phyloP scores from a whole-genome alignment of 2,888 invertebrate genomes.

The Vannuccia rotundouncinata region DNA sequence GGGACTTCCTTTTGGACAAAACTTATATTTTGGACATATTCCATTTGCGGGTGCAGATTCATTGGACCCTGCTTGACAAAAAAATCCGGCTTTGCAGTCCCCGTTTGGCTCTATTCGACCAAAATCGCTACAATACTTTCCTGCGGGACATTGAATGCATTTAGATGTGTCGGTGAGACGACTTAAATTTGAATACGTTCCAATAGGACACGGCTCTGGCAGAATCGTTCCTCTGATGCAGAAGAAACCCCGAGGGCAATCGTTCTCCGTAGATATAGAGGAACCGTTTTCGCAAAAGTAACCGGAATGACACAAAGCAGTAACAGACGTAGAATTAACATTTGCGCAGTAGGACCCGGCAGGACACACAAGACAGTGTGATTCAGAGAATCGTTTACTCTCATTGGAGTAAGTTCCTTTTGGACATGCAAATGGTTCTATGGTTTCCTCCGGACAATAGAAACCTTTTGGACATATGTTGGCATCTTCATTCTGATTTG shows the following conservation, averaged over 20 bases:
- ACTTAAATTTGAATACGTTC: neutral
- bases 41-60: neutral
- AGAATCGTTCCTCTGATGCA: neutral
- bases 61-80: neutral
- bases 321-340: slow-evolving; percentile 46
- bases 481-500: slow-evolving; percentile 48
- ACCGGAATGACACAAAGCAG: slow-evolving; percentile 42
- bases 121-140: neutral
- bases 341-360: slow-evolving; percentile 47
- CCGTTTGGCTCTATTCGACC: neutral
- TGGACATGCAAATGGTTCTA: slow-evolving; percentile 47
- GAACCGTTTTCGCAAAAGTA: slow-evolving; percentile 13
- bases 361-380: slow-evolving; percentile 50
- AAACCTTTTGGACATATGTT: slow-evolving; percentile 49
- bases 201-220: neutral
- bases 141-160: neutral
- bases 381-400: slow-evolving; percentile 43
- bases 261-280: neutral
- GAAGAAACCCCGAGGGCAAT: slow-evolving; percentile 2
- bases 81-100: neutral
- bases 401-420: slow-evolving; percentile 49
- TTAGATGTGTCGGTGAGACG: neutral
- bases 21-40: neutral
- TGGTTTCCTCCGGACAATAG: slow-evolving; percentile 49
- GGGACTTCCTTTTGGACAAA: neutral